Percentiles rank a stretch among this genome's conserved stretches.
phyloP scores from a whole-genome alignment of 2,888 invertebrate species.

The Lordiphosa andalusiaca region DNA sequence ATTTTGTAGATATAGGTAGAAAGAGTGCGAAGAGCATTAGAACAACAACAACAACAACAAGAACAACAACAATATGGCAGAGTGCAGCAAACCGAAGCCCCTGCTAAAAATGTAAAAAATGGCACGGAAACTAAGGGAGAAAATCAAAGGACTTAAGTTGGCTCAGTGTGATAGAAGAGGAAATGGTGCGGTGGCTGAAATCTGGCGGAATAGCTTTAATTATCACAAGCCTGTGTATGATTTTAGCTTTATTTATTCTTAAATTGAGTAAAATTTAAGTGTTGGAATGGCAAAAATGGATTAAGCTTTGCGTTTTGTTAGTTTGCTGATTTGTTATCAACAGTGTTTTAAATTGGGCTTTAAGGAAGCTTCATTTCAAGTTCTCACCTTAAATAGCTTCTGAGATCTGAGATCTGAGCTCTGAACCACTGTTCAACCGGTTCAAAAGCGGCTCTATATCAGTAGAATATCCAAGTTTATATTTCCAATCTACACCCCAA shows the following conservation, averaged over 20 bases:
- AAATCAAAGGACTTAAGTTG: constrained; percentile 71
- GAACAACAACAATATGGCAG: constrained; percentile 19
- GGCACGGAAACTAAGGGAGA: constrained; percentile 34
- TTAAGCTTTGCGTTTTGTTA: neutral
- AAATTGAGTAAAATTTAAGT: neutral
- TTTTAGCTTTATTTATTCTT: too few relatives aligned
- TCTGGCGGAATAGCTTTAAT: constrained; percentile 4
- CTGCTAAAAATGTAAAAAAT: constrained; percentile 34
- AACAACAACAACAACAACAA: constrained; percentile 53
- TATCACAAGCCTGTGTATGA: neutral
- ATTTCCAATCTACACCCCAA: too few relatives aligned
- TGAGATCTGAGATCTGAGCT: too few relatives aligned
- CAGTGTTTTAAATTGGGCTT: too few relatives aligned
- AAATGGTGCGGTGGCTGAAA: constrained; percentile 18
- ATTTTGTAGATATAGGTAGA: constrained; percentile 44
- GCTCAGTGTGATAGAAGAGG: constrained; percentile 44
- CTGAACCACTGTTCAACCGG: too few relatives aligned
- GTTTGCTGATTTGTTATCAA: too few relatives aligned
- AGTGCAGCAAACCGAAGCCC: constrained; percentile 33
- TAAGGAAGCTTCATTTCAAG: too few relatives aligned
- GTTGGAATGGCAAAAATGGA: neutral
- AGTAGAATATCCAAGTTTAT: too few relatives aligned
- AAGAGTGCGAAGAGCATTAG: constrained; percentile 59
- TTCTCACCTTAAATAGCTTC: too few relatives aligned
- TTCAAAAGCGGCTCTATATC: too few relatives aligned